phyloP scores from a whole-genome alignment of 2,113 vertebrate genomes.

The Crypturellus undulatus region DNA sequence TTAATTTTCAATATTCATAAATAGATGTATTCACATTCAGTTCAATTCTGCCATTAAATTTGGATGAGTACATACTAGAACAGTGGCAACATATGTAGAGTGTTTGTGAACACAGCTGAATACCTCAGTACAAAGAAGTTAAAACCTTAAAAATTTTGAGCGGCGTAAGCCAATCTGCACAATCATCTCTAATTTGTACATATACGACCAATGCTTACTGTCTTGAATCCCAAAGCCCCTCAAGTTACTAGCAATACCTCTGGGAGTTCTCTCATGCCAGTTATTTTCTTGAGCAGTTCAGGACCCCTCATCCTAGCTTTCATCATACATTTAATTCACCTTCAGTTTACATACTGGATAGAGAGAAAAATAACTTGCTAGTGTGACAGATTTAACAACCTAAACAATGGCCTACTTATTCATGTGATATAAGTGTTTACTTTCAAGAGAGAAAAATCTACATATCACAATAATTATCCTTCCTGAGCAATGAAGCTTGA shows the following conservation, averaged over 20 bases:
- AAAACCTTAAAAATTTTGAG: neutral
- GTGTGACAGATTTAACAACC: neutral
- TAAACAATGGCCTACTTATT: neutral
- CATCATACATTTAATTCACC: neutral
- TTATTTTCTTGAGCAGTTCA: neutral
- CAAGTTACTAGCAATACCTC: neutral
- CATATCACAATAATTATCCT: conserved; percentile 8
- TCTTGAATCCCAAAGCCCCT: neutral
- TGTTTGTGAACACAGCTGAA: neutral
- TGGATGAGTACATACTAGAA: neutral
- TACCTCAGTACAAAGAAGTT: neutral
- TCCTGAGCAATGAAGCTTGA: conserved; percentile 26
- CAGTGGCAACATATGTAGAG: rapidly evolving
- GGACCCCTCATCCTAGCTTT: neutral
- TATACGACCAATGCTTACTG: neutral
- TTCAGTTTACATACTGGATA: neutral
- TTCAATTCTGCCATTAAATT: neutral
- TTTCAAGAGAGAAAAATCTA: conserved; percentile 23
- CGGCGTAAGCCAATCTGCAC: neutral
- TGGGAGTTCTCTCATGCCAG: neutral
- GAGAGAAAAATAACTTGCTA: neutral
- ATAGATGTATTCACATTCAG: neutral
- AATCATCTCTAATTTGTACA: neutral
- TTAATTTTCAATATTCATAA: neutral
- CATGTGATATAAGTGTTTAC: neutral